Percentiles rank a stretch among this genome's conserved stretches.
These are phyloP conservation scores for Mythimna pallens DNA, from an alignment of 2,888 invertebrate genomes.

Conservation along the genomic window DNA sequence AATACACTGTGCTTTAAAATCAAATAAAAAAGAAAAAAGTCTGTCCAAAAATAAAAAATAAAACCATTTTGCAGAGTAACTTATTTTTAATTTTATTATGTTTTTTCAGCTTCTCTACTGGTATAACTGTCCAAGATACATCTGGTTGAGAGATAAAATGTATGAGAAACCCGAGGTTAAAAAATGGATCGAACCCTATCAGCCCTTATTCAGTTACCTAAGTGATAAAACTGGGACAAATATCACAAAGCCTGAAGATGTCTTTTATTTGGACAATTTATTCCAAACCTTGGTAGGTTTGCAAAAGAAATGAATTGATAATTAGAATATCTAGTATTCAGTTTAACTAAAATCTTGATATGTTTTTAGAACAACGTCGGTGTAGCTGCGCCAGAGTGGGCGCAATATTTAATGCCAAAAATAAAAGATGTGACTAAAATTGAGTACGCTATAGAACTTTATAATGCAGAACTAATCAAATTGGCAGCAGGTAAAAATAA, in stretches of 20 bases:
- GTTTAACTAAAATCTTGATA: not conserved
- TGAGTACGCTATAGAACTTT: slow-evolving; percentile 82
- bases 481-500: slow-evolving; percentile 81
- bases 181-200: slow-evolving; percentile 75
- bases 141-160: slow-evolving; percentile 74
- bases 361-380: slow-evolving; percentile 84
- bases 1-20: not conserved
- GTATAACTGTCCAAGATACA: slow-evolving; percentile 85
- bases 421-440: slow-evolving; percentile 86
- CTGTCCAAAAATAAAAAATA: too few species aligned
- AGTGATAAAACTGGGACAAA: slow-evolving; percentile 79
- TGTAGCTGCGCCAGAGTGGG: slow-evolving; percentile 82
- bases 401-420: slow-evolving; percentile 79
- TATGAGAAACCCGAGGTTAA: slow-evolving; percentile 78
- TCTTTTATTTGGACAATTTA: slow-evolving; percentile 86
- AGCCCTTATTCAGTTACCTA: slow-evolving; percentile 76
- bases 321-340: not conserved
- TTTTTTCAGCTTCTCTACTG: slow-evolving; percentile 84
- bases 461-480: slow-evolving; percentile 78
- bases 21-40: not conserved
- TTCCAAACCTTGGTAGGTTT: slow-evolving; percentile 85
- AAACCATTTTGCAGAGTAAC: not conserved
- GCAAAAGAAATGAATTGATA: not conserved
- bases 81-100: not conserved
- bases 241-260: slow-evolving; percentile 82